Evolutionary conservation across 1,140 invertebrate species (phyloP), one percentile per base, ranked within the genome.

Genomic region (Trichonephila inaurata): DNA sequence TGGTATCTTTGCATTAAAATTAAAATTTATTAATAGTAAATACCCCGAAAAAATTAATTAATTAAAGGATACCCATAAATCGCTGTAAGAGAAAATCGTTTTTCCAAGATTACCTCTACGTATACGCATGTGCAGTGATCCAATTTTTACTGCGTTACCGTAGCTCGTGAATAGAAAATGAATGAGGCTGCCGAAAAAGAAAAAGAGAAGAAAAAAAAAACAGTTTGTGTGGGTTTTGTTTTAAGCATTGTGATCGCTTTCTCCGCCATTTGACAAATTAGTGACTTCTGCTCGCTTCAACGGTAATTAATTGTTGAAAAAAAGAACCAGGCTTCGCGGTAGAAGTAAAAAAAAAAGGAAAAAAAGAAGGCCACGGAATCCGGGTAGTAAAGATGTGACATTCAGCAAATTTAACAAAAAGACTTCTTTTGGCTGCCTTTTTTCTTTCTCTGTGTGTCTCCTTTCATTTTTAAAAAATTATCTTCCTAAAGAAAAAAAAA

Each of bases 261-360:
- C 28, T 77, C 28, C 16, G 72, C 28, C 3, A 33, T 40, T 77
- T 77, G 72, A 77, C 72, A 77, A 77, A 77, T 77, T 77, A 77
- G 72, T 33, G 72, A 77, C 72, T 77, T 77, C 33, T 18, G 72
- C 18, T 77, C 24, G 72, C 28, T 40, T 28, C 24, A 72, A 14
- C 33, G 4, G 28, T 77, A 77, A 77, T 77, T 77, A 77, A 77
- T 77, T 77, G 72, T 69, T 69, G 18, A 69, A n/a, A 69, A 69
- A 28, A 24, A 69, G 66, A 69, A 40, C 18, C 72, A 33, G 33
- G 72, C 33, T 77, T 77, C 24, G 18, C 2, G 21, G 21, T 19
- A 64, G 6, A 64, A 64, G 16, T 19, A 64, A 64, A 64, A 19
- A 64, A 64, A 64, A 19, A 12, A 77, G 14, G 40, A 77, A 40